phyloP scores from a whole-genome alignment of 2,888 invertebrate species.

The Orchesella flavescens region DNA sequence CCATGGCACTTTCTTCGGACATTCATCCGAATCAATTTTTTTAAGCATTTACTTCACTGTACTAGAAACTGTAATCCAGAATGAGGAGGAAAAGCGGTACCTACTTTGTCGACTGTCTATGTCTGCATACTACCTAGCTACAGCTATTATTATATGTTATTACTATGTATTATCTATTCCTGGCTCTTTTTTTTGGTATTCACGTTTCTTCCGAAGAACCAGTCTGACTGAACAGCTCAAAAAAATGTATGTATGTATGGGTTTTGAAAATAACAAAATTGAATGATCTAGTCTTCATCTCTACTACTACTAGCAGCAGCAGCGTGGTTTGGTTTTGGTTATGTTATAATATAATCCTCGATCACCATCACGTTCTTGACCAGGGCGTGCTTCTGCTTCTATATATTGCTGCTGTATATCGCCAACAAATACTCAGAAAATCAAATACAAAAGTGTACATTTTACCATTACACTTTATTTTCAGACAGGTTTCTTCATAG shows the following conservation, averaged over 20 bases:
- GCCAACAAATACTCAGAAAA: conserved; percentile 19
- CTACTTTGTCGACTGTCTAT: conserved; percentile 24
- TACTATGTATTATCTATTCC: conserved; percentile 25
- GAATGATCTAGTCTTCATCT: conserved; percentile 14
- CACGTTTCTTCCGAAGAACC: conserved; percentile 34
- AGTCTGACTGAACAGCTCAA: conserved; percentile 10
- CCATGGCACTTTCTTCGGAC: no score
- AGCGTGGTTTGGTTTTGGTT: neutral
- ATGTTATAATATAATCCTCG: no score
- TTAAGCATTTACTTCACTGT: no score
- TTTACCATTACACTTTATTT: conserved; percentile 2
- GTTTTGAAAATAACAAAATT: conserved; percentile 6
- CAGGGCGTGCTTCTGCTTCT: neutral
- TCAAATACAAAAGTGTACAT: conserved; percentile 8
- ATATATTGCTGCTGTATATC: neutral
- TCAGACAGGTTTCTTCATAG: conserved; percentile 42
- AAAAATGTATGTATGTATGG: conserved; percentile 2
- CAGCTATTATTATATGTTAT: conserved; percentile 19
- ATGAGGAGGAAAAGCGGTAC: neutral
- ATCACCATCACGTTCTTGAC: conserved; percentile 4
- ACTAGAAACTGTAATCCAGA: neutral
- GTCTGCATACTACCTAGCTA: conserved; percentile 25
- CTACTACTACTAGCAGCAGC: neutral
- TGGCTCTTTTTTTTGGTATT: conserved; percentile 20
- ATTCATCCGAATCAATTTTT: conserved; percentile 16